Conservation (phyloP, 2,888 invertebrate species). For the Calameuta idolon region DNA sequence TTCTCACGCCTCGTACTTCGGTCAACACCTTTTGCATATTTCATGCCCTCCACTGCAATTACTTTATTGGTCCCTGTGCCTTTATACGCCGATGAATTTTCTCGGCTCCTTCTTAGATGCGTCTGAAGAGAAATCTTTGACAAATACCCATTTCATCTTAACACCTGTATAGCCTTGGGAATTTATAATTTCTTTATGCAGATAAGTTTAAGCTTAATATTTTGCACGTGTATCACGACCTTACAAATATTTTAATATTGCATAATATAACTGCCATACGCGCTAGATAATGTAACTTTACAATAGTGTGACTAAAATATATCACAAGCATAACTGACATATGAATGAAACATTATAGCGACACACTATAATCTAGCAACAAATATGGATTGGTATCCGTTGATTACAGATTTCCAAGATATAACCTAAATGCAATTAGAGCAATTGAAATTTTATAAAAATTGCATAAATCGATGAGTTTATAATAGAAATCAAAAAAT, state of each 20-base stretch:
- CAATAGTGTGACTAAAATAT: too few species aligned
- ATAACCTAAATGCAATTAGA: too few species aligned
- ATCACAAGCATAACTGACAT: too few species aligned
- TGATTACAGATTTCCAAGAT: too few species aligned
- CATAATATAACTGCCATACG: too few species aligned
- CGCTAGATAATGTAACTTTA: too few species aligned
- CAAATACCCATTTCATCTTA: neutral
- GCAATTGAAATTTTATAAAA: neutral
- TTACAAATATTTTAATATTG: too few species aligned
- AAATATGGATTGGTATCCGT: too few species aligned
- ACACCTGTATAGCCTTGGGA: neutral
- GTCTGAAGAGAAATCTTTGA: neutral
- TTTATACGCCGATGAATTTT: slow-evolving; percentile 22
- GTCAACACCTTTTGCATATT: slow-evolving; percentile 47
- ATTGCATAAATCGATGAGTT: neutral
- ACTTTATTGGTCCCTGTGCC: slow-evolving; percentile 51
- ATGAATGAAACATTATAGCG: too few species aligned
- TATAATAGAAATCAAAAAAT: neutral
- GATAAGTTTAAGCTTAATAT: too few species aligned
- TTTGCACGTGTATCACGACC: too few species aligned
- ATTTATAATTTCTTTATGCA: neutral
- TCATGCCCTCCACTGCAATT: slow-evolving; percentile 51
- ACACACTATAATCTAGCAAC: too few species aligned
- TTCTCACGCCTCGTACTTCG: slow-evolving; percentile 16
- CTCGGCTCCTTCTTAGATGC: neutral